A percentile compares a stretch with the other conserved stretches of the same genome.
phyloP scores from a whole-genome alignment of 2,113 vertebrate species.

The Chelonoidis abingdonii region DNA sequence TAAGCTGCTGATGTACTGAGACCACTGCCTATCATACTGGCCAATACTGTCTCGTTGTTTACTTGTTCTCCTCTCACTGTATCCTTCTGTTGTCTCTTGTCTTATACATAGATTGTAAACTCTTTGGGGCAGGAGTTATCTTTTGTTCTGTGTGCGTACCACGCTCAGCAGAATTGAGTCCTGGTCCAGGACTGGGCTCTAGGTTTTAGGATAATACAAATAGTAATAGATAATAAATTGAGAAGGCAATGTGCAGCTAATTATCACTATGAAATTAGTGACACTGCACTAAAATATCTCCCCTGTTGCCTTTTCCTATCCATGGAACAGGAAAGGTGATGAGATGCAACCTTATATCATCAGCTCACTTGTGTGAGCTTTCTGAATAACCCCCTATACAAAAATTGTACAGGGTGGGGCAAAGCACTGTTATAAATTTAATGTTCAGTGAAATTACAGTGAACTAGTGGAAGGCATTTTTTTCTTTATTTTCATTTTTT shows the following conservation, averaged over 20 bases:
- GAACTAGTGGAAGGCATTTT: not conserved
- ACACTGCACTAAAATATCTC: not conserved
- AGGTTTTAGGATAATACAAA: too few species aligned
- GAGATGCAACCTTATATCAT: not conserved
- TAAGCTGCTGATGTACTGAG: not conserved
- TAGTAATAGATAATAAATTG: too few species aligned
- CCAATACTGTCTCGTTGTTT: not conserved
- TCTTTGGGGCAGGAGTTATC: too few species aligned
- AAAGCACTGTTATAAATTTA: not conserved
- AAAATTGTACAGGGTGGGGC: not conserved
- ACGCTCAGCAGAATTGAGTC: too few species aligned
- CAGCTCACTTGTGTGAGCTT: not conserved
- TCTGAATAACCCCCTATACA: not conserved
- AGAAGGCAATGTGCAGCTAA: not conserved
- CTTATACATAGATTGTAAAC: too few species aligned
- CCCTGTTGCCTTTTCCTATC: not conserved
- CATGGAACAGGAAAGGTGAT: fast-evolving
- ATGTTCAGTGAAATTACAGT: fast-evolving
- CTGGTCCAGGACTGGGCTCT: too few species aligned
- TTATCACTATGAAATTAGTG: not conserved
- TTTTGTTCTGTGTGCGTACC: too few species aligned
- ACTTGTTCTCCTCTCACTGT: not conserved
- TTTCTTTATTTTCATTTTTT: not conserved
- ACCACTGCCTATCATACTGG: not conserved
- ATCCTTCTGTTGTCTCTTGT: too few species aligned